These are phyloP conservation scores for Drosophila jambulina DNA, from an alignment of 1,140 invertebrate species.

Conservation along the genomic window DNA sequence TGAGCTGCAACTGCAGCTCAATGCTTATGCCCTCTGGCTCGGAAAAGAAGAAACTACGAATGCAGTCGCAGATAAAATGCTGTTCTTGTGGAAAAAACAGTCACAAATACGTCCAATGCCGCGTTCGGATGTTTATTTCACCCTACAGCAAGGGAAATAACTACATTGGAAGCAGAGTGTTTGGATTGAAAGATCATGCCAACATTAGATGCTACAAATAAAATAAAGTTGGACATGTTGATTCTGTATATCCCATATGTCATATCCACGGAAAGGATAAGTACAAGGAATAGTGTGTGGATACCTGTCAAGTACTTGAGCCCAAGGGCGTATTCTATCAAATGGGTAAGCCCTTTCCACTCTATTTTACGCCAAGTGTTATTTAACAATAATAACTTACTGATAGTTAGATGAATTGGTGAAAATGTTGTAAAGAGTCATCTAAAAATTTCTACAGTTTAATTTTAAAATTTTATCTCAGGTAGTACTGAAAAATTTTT, in stretches of 20 bases:
- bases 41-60: background rate
- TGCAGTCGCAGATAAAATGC: constrained; percentile 19
- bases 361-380: constrained; percentile 10
- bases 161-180: constrained; percentile 4
- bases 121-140: background rate
- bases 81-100: constrained; percentile 29
- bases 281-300: constrained; percentile 11
- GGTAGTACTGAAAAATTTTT: too few relatives aligned
- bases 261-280: constrained; percentile 1
- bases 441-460: too few relatives aligned
- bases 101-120: constrained; percentile 29
- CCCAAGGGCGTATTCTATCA: constrained; percentile 3
- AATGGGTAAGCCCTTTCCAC: constrained; percentile 17
- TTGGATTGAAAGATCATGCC: constrained; percentile 4
- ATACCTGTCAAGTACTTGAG: constrained; percentile 1
- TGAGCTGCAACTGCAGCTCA: too few relatives aligned
- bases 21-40: too few relatives aligned
- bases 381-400: too few relatives aligned
- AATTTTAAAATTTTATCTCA: too few relatives aligned
- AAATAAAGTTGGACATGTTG: background rate
- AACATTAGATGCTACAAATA: background rate
- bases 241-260: background rate
- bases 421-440: too few relatives aligned
- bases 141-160: background rate
- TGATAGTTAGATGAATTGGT: too few relatives aligned